A percentile compares a stretch with the other conserved stretches of the same genome.
These are phyloP conservation scores for Sepioteuthis lessoniana DNA, from an alignment of 2,888 invertebrate genomes.

Conservation along the genomic window DNA sequence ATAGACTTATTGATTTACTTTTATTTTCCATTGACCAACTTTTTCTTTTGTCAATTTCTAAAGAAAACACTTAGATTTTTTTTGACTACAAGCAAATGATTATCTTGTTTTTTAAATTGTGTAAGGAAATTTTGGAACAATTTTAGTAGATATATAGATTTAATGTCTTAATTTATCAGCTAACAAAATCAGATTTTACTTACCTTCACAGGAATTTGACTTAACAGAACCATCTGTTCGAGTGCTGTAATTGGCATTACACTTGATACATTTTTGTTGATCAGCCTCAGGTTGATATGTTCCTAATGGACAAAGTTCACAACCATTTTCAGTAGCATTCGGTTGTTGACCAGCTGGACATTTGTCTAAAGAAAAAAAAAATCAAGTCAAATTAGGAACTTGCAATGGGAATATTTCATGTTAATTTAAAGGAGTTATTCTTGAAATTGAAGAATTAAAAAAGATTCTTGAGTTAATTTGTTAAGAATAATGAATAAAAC, in stretches of 20 bases:
- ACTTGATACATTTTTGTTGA: background rate
- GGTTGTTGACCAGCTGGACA: constrained; percentile 58
- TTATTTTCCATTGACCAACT: no score
- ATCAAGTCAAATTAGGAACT: background rate
- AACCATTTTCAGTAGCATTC: constrained; percentile 52
- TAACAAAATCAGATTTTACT: background rate
- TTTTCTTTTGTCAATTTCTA: no score
- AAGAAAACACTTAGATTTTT: no score
- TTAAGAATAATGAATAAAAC: no score
- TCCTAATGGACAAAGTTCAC: constrained; percentile 54
- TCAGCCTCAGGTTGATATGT: constrained; percentile 51
- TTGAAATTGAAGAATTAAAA: no score
- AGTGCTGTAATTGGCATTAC: constrained; percentile 51
- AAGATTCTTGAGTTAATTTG: no score
- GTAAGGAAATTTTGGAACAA: no score
- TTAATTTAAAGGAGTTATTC: no score
- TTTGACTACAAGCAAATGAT: no score
- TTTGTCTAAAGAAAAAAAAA: constrained; percentile 53
- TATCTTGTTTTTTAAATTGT: no score
- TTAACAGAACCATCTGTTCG: constrained; percentile 49
- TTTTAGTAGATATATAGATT: no score
- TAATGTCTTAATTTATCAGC: background rate
- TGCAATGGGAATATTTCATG: background rate
- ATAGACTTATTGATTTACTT: no score
- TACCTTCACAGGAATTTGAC: constrained; percentile 52